Evolutionary conservation across 2,888 invertebrate genomes (phyloP).

Genomic region (Ennomos fuscantarius): DNA sequence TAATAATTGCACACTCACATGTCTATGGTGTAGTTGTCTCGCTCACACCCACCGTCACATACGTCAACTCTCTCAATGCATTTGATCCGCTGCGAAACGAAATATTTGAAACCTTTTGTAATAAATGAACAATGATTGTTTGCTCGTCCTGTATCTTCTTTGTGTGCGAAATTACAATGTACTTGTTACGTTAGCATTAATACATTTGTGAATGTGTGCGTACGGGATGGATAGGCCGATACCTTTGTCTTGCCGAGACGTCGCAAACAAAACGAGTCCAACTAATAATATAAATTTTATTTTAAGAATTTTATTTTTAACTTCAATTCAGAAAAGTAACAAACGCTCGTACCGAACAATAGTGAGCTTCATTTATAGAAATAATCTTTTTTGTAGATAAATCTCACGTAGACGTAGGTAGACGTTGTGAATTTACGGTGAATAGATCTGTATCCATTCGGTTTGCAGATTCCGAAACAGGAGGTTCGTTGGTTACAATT

Average conservation of each 20-base stretch:
- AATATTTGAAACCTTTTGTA: conserved; percentile 84
- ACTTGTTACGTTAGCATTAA: conserved; percentile 81
- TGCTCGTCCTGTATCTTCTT: conserved; percentile 82
- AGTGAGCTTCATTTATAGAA: conserved; percentile 81
- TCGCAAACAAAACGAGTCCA: conserved; percentile 83
- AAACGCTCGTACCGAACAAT: conserved; percentile 81
- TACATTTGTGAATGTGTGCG: conserved; percentile 72
- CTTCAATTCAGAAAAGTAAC: conserved; percentile 83
- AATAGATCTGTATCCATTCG: conserved; percentile 73
- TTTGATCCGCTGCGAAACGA: conserved; percentile 83
- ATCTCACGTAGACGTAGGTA: conserved; percentile 79
- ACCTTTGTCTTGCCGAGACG: conserved; percentile 83
- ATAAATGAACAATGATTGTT: conserved; percentile 85
- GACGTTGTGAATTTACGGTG: conserved; percentile 67
- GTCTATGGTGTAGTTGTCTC: conserved; percentile 60
- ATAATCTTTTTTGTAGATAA: conserved; percentile 85
- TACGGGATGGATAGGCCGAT: conserved; percentile 80
- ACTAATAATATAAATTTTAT: conserved; percentile 83
- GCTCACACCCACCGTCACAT: conserved; percentile 66
- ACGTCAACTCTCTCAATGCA: conserved; percentile 75
- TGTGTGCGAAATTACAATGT: conserved; percentile 85
- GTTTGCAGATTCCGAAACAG: conserved; percentile 62
- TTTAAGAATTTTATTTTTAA: conserved; percentile 84
- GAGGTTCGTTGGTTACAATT: conserved; percentile 65
- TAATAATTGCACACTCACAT: conserved; percentile 82